Evolutionary conservation across 2,888 invertebrate genomes (phyloP).

Genomic region (Tinea semifulvella): DNA sequence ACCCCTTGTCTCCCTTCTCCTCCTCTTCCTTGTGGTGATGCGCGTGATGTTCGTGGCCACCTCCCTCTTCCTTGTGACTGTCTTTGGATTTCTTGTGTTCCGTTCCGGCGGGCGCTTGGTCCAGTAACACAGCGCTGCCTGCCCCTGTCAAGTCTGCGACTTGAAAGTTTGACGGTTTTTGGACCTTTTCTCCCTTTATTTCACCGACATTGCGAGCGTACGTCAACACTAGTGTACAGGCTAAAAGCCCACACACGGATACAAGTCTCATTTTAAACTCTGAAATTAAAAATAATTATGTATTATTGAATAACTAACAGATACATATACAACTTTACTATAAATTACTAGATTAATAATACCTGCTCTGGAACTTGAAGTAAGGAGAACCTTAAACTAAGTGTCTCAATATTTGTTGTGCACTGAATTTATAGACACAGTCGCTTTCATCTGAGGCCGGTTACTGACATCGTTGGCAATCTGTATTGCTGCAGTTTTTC

Average conservation of each 20-base stretch:
- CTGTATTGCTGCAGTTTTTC: conserved; percentile 50
- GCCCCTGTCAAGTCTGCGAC: conserved; percentile 19
- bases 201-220: conserved; percentile 40
- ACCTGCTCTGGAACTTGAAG: conserved; percentile 33
- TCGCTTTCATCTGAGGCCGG: conserved; percentile 52
- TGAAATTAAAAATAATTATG: not conserved
- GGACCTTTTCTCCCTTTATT: conserved; percentile 31
- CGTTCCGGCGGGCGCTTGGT: conserved; percentile 58
- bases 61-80: conserved; percentile 69
- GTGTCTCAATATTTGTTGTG: conserved; percentile 48
- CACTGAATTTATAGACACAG: conserved; percentile 59
- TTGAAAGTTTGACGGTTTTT: conserved; percentile 24
- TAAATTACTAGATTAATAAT: conserved; percentile 18
- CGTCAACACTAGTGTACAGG: conserved; percentile 33
- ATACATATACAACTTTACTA: conserved; percentile 1
- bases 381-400: conserved; percentile 11
- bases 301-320: conserved; percentile 12
- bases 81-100: conserved; percentile 55
- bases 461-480: conserved; percentile 61
- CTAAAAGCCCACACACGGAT: conserved; percentile 35
- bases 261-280: conserved; percentile 36
- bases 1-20: conserved; percentile 81
- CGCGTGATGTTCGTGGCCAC: conserved; percentile 74
- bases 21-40: conserved; percentile 76
- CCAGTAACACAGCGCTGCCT: conserved; percentile 24